Percentiles rank a stretch among this genome's conserved stretches.
These are phyloP conservation scores for Crematogaster levior DNA, from an alignment of 2,888 invertebrate species.

Conservation along the genomic window DNA sequence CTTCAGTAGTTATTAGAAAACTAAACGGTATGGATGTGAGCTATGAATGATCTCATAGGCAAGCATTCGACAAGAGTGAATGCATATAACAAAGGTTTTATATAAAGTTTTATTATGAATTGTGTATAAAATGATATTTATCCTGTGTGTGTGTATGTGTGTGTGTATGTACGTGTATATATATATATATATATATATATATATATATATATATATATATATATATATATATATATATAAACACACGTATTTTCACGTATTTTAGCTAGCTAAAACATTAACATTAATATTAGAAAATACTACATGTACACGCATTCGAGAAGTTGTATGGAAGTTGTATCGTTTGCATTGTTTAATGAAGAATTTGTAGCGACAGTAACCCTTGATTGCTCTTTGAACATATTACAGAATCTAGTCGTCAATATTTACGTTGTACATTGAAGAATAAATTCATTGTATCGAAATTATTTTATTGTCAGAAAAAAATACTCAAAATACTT, in stretches of 20 bases:
- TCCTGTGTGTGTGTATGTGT: too few species aligned
- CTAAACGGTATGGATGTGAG: slow-evolving; percentile 68
- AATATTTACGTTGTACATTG: slow-evolving; percentile 42
- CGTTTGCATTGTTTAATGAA: slow-evolving; percentile 67
- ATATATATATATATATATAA: not conserved
- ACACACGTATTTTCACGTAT: slow-evolving; percentile 53
- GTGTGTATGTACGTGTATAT: too few species aligned
- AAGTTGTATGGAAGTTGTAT: slow-evolving; percentile 69
- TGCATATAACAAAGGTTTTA: slow-evolving; percentile 67
- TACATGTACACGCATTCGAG: slow-evolving; percentile 59
- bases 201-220: slow-evolving; percentile 66
- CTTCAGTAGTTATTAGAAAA: slow-evolving; percentile 65
- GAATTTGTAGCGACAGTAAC: too few species aligned
- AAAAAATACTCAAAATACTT: slow-evolving; percentile 49
- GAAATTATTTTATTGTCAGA: slow-evolving; percentile 48
- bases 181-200: too few species aligned
- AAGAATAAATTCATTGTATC: slow-evolving; percentile 47
- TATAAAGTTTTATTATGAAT: slow-evolving; percentile 72
- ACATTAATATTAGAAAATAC: slow-evolving; percentile 72
- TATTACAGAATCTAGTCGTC: slow-evolving; percentile 43
- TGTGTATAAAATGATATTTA: slow-evolving; percentile 69
- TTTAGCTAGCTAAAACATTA: too few species aligned
- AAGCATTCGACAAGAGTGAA: slow-evolving; percentile 66
- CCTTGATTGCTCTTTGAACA: slow-evolving; percentile 69
- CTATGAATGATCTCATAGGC: slow-evolving; percentile 58